Base-by-base conservation (phyloP, 2,797 vertebrate species). In the Eidolon dupreanum region DNA sequence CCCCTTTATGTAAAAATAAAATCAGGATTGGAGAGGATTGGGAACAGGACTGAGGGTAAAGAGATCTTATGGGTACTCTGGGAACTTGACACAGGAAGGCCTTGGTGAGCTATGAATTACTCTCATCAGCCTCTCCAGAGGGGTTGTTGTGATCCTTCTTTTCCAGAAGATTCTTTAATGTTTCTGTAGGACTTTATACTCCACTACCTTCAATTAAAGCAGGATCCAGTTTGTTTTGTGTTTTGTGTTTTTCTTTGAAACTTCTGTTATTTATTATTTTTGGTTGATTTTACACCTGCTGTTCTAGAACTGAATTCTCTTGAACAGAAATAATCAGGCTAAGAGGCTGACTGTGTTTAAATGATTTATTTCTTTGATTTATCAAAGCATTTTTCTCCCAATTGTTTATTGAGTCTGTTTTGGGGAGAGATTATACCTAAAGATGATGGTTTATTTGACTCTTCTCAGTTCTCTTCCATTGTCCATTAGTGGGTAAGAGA, bases 141-240 rank as follows among this genome's bases (percentile, higher is more conserved):
- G 85, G 55, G 46, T 79, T 26, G 16, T 82, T 36, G 5, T 93
- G 66, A 24, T 97, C 59, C 84, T 75, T 92, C 20, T 92, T 94
- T 95, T 97, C 38, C 57, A 90, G 65, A 89, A 93, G 59, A 91
- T 15, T 86, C 81, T 92, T 77, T 96, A 97, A 93, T 8, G 2
- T 53, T 97, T 93, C 79, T 95, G 20, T 97, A 61, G 70, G 93
- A 22, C 66, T 98, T 97, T 91, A 28, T 95, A 93, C 70, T 95
- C 51, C 15, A 97, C 15, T 92, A 92, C 68, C 63, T 78, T 93
- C 90, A 98, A 98, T 97, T 97, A 57, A 98, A 97, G 87, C 79
- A 97, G 95, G 88, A 55, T 90, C 97, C 26, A 26, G 2, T 85
- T 97, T 90, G 20, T 36, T 96, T 94, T 94, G 65, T 53, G 51